phyloP scores from a whole-genome alignment of 2,113 vertebrate genomes.

The Stegastes partitus region DNA sequence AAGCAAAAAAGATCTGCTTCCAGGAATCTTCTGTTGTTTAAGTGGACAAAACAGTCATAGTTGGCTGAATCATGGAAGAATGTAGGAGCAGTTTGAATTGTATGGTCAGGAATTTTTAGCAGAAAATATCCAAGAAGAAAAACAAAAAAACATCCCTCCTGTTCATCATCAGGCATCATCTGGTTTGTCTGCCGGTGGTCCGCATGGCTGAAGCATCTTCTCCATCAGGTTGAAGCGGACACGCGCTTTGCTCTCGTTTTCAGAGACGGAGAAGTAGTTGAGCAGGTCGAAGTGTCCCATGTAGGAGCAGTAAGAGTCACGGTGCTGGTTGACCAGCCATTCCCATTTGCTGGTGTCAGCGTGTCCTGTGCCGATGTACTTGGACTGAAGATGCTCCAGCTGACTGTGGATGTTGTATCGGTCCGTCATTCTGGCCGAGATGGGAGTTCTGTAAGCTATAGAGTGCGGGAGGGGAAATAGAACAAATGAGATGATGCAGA shows the following conservation, averaged over 20 bases:
- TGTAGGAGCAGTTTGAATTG: neutral
- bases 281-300: slow-evolving; percentile 99
- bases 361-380: slow-evolving; percentile 98
- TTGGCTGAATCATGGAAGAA: neutral
- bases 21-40: neutral
- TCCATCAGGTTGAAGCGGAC: slow-evolving; percentile 99
- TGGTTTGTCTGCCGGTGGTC: slow-evolving; percentile 95
- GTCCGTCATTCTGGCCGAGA: slow-evolving; percentile 89
- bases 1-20: neutral
- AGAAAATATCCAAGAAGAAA: slow-evolving; percentile 8
- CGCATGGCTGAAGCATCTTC: slow-evolving; percentile 99
- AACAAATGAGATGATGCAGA: neutral
- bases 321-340: slow-evolving; percentile 98
- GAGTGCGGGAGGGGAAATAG: neutral
- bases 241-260: slow-evolving; percentile 98
- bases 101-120: neutral
- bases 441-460: neutral
- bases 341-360: slow-evolving; percentile 99
- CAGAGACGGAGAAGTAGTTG: slow-evolving; percentile 96
- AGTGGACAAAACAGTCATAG: neutral
- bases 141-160: neutral
- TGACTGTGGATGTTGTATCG: slow-evolving; percentile 99
- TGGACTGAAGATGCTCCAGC: slow-evolving; percentile 97
- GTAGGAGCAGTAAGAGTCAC: slow-evolving; percentile 98
- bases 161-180: slow-evolving; percentile 84